These are phyloP conservation scores for Ectemnius cavifrons DNA, from an alignment of 2,888 invertebrate species.

Conservation along the genomic window DNA sequence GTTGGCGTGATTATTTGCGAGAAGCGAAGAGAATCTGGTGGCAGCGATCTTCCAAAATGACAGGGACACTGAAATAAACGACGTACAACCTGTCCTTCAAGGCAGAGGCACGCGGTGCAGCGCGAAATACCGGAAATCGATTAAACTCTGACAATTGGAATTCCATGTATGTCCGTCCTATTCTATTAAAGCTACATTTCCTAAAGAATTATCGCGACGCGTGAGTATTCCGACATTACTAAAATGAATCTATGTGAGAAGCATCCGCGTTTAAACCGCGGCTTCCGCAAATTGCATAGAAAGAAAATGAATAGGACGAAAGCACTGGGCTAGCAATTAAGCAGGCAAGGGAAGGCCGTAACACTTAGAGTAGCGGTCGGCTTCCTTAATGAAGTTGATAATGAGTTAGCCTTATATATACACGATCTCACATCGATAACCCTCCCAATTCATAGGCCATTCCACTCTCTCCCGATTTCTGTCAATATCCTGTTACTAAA, in stretches of 20 bases:
- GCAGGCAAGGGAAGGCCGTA: background rate
- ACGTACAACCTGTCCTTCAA: too few relatives aligned
- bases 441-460: background rate
- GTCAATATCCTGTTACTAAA: too few relatives aligned
- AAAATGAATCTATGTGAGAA: background rate
- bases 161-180: too few relatives aligned
- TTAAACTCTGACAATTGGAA: too few relatives aligned
- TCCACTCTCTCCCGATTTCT: too few relatives aligned
- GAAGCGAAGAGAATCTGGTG: background rate
- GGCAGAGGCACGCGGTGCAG: too few relatives aligned
- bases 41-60: too few relatives aligned
- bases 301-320: conserved; percentile 30
- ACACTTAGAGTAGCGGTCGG: conserved; percentile 38
- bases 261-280: conserved; percentile 4
- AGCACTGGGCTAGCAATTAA: conserved; percentile 17
- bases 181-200: too few relatives aligned
- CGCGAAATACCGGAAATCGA: too few relatives aligned
- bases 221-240: background rate
- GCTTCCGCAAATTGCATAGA: conserved; percentile 45
- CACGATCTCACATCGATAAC: conserved; percentile 46
- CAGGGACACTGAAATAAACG: too few relatives aligned
- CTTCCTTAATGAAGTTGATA: conserved; percentile 70
- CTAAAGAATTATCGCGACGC: background rate
- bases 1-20: conserved; percentile 40
- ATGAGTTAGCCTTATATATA: conserved; percentile 64